Base-by-base conservation (phyloP, 2,797 vertebrate species). In the Pseudochirops corinnae region DNA sequence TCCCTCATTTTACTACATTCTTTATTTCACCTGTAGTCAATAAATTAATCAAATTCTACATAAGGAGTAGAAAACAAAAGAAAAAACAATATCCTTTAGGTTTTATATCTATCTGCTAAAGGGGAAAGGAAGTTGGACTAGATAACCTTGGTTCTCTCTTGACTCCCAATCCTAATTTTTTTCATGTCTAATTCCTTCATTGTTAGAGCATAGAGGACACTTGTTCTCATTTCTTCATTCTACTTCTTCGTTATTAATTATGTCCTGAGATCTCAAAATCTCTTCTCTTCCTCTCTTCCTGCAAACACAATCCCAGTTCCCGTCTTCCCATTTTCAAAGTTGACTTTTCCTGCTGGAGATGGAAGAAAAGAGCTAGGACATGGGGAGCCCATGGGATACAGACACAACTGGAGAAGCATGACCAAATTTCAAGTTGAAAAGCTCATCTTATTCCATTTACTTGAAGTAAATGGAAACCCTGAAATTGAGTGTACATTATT, bases 391-490 rank as follows among this genome's bases (percentile, higher is more conserved):
- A 87, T 50, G 39, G 39, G 39, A 87, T 10, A 74, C n/a, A 82
- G 21, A 46, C 18, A 82, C 74, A 46, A 26, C 39, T 50, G 10
- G 74, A 46, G 74, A 87, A 87, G 21, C 9, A 46, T 50, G 21
- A 87, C 24, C 39, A 87, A 46, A 46, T 87, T 87, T 50, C 39
- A 26, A 24, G 39, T 87, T 26, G 39, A 46, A 82, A 87, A 87
- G 39, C 39, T 26, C 39, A 87, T 87, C 18, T 39, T 26, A 46
- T 50, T 87, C 24, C 39, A 87, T 87, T 95, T 13, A 93, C 24
- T 94, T 97, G 87, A 93, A 10, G 55, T 91, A 29, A 11, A 90
- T 94, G 93, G 33, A 94, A 94, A 92, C 1, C 5, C 95, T 56
- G 93, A 91, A 58, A 10, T 1, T 55, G 52, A 91, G 94, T 90